phyloP scores from a whole-genome alignment of 1,140 invertebrate species.

The Lepidurus couesii region DNA sequence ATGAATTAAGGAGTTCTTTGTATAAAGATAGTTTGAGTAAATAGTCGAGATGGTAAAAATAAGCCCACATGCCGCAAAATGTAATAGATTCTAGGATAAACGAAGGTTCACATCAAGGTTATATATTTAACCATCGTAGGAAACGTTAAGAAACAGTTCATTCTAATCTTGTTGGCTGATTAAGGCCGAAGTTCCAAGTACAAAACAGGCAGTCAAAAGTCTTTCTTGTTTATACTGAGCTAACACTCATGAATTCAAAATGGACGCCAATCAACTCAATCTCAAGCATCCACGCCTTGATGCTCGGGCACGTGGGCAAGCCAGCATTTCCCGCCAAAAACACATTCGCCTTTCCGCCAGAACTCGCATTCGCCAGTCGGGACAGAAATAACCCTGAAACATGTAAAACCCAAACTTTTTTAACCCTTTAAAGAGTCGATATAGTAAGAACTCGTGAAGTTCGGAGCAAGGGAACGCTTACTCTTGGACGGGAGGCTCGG shows the following conservation, averaged over 20 bases:
- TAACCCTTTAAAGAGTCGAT: background rate
- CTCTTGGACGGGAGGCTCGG: background rate
- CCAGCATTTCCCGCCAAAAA: background rate
- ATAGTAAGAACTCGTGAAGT: background rate
- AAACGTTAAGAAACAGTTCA: too few species aligned
- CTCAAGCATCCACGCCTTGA: background rate
- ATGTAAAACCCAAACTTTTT: too few species aligned
- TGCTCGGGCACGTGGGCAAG: background rate
- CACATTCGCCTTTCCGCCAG: background rate
- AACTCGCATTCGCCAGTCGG: background rate
- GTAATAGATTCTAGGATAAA: too few species aligned
- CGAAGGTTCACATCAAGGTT: too few species aligned
- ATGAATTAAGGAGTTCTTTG: too few species aligned
- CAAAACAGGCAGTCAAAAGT: background rate
- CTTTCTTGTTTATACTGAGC: background rate
- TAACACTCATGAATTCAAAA: background rate
- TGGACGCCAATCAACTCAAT: background rate
- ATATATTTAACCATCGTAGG: too few species aligned
- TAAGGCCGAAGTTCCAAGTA: too few species aligned
- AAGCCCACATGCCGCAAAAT: too few species aligned
- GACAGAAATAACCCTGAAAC: background rate
- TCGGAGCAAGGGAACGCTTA: background rate
- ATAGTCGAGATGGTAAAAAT: too few species aligned
- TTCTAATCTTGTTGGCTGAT: too few species aligned
- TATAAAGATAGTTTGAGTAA: too few species aligned